phyloP scores from a whole-genome alignment of 2,113 vertebrate species.

The Thinocorus orbignyianus region DNA sequence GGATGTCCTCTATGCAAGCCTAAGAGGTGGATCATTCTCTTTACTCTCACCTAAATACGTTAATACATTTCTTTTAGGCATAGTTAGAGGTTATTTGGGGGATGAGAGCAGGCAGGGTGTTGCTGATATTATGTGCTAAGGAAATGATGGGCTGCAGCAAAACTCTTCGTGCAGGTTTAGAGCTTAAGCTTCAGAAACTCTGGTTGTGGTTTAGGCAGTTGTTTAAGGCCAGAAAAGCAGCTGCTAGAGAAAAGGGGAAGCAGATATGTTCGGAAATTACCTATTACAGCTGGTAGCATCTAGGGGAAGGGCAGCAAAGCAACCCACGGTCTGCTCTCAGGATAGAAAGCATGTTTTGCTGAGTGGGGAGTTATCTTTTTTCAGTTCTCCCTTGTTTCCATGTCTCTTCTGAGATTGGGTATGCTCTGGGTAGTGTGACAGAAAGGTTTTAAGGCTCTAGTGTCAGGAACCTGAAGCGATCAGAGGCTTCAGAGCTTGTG shows the following conservation, averaged over 20 bases:
- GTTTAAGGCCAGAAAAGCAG: neutral
- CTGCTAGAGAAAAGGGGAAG: slow-evolving; percentile 9
- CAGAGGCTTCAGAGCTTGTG: neutral
- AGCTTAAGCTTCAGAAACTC: neutral
- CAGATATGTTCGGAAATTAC: neutral
- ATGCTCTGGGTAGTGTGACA: neutral
- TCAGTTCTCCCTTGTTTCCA: neutral
- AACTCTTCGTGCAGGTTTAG: neutral
- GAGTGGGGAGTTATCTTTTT: neutral
- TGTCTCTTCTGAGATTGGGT: neutral
- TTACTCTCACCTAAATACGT: neutral
- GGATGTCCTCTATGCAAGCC: neutral
- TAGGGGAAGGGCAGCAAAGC: neutral
- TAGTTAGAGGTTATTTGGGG: neutral
- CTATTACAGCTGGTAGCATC: neutral
- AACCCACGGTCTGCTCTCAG: neutral
- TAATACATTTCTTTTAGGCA: neutral
- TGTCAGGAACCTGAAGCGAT: neutral
- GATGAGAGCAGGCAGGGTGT: neutral
- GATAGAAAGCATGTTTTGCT: neutral
- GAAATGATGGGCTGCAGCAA: neutral
- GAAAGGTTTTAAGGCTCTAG: neutral
- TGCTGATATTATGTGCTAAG: neutral
- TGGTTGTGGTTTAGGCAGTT: neutral
- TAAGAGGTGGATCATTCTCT: neutral